These are phyloP conservation scores for Laticauda laticaudata DNA, from an alignment of 2,113 vertebrate genomes.

Conservation along the genomic window DNA sequence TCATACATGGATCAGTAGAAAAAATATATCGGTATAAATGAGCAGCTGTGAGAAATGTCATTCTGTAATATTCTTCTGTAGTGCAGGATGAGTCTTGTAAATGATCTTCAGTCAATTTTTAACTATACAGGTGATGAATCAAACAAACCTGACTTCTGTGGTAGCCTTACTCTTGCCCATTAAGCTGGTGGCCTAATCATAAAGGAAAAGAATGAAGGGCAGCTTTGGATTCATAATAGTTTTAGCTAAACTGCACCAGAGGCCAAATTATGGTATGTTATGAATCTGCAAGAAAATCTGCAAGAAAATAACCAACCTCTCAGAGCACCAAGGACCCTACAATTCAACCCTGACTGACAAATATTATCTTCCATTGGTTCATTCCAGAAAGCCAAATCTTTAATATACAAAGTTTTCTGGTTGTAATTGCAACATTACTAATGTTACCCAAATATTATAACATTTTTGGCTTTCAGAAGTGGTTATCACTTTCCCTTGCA, in stretches of 20 bases:
- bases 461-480: not conserved
- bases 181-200: conserved; percentile 15
- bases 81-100: conserved; percentile 23
- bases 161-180: conserved; percentile 2
- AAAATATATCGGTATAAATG: conserved; percentile 30
- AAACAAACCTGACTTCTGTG: conserved; percentile 26
- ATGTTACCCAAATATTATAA: not conserved
- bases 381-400: not conserved
- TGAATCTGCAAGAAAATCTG: too few species aligned
- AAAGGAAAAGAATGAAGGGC: not conserved
- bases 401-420: not conserved
- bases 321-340: too few species aligned
- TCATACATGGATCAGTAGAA: conserved; percentile 43
- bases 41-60: conserved; percentile 25
- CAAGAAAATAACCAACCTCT: too few species aligned
- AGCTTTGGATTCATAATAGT: not conserved
- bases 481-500: not conserved
- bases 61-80: conserved; percentile 25
- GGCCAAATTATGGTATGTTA: not conserved
- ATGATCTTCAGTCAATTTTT: conserved; percentile 30
- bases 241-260: not conserved
- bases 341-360: too few species aligned
- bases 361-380: not conserved
- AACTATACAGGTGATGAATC: conserved; percentile 21
- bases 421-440: not conserved